Base-by-base conservation (phyloP, 2,888 invertebrate genomes). In the Lasioglossum calceatum region DNA sequence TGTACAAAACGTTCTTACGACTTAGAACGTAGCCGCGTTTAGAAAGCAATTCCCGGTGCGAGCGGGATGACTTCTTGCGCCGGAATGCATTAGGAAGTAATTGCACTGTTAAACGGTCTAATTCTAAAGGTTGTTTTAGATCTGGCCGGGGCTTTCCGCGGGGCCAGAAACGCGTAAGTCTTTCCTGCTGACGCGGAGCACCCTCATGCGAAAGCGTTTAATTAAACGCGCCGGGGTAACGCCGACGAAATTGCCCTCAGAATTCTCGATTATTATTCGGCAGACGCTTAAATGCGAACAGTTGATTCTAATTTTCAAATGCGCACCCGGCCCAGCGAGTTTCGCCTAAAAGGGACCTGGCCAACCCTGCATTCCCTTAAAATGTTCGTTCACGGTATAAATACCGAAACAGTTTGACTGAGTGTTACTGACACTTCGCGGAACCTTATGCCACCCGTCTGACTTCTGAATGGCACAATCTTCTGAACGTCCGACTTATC, bases 81-180 rank as follows among this genome's bases (percentile, higher is more conserved):
- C 27, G 72, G 73, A 85, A 86, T 75, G 85, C 85, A 72, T 86
- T 86, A 44, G 80, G 58, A 50, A 74, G 86, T 86, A 85, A 86
- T 86, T 81, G 86, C 85, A 75, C 70, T 85, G 76, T 86, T 86
- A 86, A 85, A 86, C 85, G 72, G 85, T 85, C 79, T 81, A 77
- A 86, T 85, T 77, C 77, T 80, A 78, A 85, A 67, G 70, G 73
- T 58, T 70, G 84, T 73, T 85, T 79, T 61, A 73, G 77, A 58
- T 73, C 72, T 44, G 14, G n/a, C n/a, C 12, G 7, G 44, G 19
- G 50, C 23, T 80, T 74, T 42, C 70, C 47, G n/a, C 44, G 64
- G 75, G 1, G 44, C 42, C 73, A 47, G 64, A 64, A 50, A 54
- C 50, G 79, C 73, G n/a, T 61, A 61, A 19, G 79, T 73, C 50